Conservation (phyloP, 2,888 invertebrate genomes). For the Chromoteleia sp. region DNA sequence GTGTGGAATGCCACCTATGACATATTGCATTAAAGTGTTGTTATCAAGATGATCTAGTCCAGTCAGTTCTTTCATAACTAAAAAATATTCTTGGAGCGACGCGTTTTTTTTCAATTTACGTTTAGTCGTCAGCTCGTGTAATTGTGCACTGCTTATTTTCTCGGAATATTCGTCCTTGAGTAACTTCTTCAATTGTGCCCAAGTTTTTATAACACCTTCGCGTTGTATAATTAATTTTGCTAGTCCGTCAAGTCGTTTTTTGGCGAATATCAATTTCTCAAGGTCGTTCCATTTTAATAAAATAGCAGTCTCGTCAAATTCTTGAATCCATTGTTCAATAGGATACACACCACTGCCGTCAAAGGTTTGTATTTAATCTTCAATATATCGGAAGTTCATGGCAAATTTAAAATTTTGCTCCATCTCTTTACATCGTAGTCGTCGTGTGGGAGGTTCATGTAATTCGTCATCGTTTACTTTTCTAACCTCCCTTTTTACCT, state of each 20-base stretch:
- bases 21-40: conserved; percentile 45
- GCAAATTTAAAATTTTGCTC: too few relatives aligned
- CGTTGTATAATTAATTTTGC: conserved; percentile 58
- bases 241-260: conserved; percentile 54
- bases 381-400: conserved; percentile 31
- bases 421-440: too few relatives aligned
- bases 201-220: conserved; percentile 20
- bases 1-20: conserved; percentile 41
- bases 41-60: conserved; percentile 24
- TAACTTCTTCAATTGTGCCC: conserved; percentile 3
- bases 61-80: conserved; percentile 62
- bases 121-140: conserved; percentile 35
- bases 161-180: conserved; percentile 30
- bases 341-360: conserved; percentile 4
- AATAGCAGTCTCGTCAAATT: conserved; percentile 69
- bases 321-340: conserved; percentile 55
- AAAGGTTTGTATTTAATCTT: conserved; percentile 17
- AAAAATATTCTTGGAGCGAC: conserved; percentile 57
- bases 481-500: too few relatives aligned
- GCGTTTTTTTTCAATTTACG: conserved; percentile 45
- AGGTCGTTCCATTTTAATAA: conserved; percentile 41
- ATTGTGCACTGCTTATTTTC: conserved; percentile 39
- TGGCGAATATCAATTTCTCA: conserved; percentile 51
- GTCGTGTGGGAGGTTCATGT: too few relatives aligned
- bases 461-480: too few relatives aligned